Conservation (phyloP, 2,113 vertebrate genomes). For the Panurus biarmicus region DNA sequence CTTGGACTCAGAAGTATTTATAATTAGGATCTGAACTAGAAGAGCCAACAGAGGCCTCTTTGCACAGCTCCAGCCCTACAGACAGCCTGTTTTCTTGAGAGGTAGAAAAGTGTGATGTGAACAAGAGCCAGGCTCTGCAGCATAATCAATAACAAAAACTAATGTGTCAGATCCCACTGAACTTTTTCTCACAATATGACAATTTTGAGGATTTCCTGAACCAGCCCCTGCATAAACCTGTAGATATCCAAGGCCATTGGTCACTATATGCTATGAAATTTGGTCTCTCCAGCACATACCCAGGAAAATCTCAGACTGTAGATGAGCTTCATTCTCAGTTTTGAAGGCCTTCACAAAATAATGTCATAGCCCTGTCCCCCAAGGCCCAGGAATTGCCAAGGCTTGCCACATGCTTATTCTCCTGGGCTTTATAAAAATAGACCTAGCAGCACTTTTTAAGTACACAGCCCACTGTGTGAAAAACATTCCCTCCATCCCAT, state of each 20-base stretch:
- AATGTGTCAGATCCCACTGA: background rate
- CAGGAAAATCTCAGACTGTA: background rate
- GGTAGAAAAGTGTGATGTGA: accelerated
- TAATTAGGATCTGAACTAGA: background rate
- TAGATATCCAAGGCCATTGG: background rate
- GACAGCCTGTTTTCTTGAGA: background rate
- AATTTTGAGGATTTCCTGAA: background rate
- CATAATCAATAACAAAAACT: background rate
- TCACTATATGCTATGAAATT: background rate
- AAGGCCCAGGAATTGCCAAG: background rate
- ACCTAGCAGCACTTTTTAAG: background rate
- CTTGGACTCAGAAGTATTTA: background rate
- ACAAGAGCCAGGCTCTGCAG: background rate
- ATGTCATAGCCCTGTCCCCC: background rate
- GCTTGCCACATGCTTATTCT: background rate
- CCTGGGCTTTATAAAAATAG: background rate
- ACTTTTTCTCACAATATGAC: background rate
- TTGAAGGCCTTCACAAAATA: background rate
- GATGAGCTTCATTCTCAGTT: background rate
- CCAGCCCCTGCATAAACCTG: background rate
- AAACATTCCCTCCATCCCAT: background rate
- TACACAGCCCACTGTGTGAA: background rate
- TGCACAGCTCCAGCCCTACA: background rate
- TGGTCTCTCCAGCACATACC: background rate
- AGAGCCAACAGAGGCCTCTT: background rate